phyloP scores from a whole-genome alignment of 2,113 vertebrate genomes.

The Albula glossodonta region DNA sequence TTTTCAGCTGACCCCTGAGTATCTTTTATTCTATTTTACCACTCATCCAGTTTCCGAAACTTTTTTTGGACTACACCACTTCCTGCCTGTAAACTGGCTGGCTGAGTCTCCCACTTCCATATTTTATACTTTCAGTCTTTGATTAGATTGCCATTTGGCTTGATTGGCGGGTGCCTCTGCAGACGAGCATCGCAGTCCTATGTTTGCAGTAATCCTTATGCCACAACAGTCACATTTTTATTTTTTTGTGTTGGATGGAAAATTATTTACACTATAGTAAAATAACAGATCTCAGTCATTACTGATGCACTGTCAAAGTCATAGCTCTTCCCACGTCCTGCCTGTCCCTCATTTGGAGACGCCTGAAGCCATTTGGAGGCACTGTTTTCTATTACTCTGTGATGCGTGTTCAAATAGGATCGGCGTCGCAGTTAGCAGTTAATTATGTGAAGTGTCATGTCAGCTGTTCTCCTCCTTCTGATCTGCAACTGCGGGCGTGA shows the following conservation, averaged over 20 bases:
- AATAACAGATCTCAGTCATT: neutral
- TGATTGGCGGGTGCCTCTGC: neutral
- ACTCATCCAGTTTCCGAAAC: neutral
- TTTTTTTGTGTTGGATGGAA: neutral
- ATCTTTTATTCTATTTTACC: slow-evolving; percentile 9
- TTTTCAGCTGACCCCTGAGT: neutral
- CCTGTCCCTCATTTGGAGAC: slow-evolving; percentile 3
- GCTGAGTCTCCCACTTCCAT: neutral
- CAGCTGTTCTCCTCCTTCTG: slow-evolving; percentile 40
- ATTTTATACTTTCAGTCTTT: neutral
- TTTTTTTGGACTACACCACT: neutral
- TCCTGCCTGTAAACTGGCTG: slow-evolving; percentile 2
- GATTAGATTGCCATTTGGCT: slow-evolving; percentile 7
- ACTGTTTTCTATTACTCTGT: slow-evolving; percentile 36
- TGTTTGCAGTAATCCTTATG: neutral
- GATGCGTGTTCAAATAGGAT: slow-evolving; percentile 31
- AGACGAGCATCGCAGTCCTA: neutral
- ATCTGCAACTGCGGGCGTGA: neutral
- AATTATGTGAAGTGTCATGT: slow-evolving; percentile 22
- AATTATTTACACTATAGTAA: neutral
- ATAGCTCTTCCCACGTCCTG: neutral
- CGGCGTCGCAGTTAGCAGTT: slow-evolving; percentile 31
- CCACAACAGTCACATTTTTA: no score
- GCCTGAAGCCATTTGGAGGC: slow-evolving; percentile 35
- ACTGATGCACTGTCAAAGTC: neutral